Base-by-base conservation (phyloP, 2,888 invertebrate species). In the Congeria kusceri region DNA sequence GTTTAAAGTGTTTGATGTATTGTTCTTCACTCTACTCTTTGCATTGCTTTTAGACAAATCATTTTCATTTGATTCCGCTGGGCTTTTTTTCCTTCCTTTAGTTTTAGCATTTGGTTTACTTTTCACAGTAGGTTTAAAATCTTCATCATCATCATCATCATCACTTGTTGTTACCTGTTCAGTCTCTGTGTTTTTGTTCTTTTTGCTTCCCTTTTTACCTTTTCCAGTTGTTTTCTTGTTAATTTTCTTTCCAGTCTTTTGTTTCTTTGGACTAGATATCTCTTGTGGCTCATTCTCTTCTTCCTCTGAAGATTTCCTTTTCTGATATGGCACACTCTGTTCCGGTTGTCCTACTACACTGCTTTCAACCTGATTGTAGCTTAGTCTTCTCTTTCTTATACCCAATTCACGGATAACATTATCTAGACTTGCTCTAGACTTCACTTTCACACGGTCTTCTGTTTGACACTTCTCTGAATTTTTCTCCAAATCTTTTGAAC, bases 31-130 rank as follows among this genome's bases (percentile, higher is more conserved):
- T 39, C 15, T 39, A 39, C 39, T 39, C 9, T 11, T 5, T 39
- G 11, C 39, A 3, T 11, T 39, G 39, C 49, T 65, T 27, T 29
- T 65, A 29, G 23, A n/a, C 25, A 39, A 20, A 7, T 64, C 23
- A 18, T 13, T 23, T 44, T 64, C 20, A 53, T 20, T 57, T 58
- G 27, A 23, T 39, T 62, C 44, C 66, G 28, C 53, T 61, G 20
- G 53, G 27, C 46, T 62, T 56, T 32, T 67, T 44, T 53, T 57
- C 18, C 20, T 67, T 25, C 3, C 27, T 46, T 63, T 39, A 39
- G 25, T 47, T 66, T 23, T n/a, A 13, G 39, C 1, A 13, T 1
- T 58, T 59, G 58, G 25, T 39, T 32, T 28, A 25, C 11, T 29
- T 20, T 46, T 27, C 39, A 39, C 4, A 39, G n/a, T 27, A 27